These are phyloP conservation scores for Melanotaenia parkinsoni DNA, from an alignment of 2,797 vertebrate species.

Conservation along the genomic window DNA sequence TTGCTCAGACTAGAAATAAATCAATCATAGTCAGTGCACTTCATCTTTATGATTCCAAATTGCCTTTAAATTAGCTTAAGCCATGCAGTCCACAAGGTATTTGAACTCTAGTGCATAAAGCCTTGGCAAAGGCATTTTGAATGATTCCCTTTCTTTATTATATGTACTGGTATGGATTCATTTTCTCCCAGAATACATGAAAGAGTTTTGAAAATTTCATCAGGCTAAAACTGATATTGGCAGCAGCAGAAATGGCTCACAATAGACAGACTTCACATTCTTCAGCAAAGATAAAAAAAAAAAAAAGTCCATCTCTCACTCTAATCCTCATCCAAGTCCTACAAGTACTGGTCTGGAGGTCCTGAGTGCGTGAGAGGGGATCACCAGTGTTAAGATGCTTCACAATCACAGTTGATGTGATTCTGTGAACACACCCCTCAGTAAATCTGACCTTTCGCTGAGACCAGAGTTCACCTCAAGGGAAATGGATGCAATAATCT, in stretches of 20 bases:
- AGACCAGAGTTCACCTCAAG: not conserved
- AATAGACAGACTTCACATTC: constrained; percentile 68
- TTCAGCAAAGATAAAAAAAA: constrained; percentile 37
- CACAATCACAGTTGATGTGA: not conserved
- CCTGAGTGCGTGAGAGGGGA: constrained; percentile 14
- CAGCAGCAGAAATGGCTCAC: constrained; percentile 68
- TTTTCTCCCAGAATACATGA: constrained; percentile 39
- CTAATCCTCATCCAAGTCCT: constrained; percentile 21
- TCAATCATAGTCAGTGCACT: constrained; percentile 73
- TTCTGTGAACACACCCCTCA: constrained; percentile 20
- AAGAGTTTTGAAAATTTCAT: constrained; percentile 59
- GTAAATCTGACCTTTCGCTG: constrained; percentile 20
- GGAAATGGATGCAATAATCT: too few species aligned
- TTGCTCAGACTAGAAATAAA: constrained; percentile 59
- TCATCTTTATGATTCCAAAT: constrained; percentile 65
- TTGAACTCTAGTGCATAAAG: constrained; percentile 68
- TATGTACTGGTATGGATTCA: constrained; percentile 30
- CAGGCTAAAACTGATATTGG: constrained; percentile 58
- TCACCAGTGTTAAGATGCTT: constrained; percentile 5
- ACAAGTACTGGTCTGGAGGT: not conserved
- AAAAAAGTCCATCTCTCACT: constrained; percentile 33
- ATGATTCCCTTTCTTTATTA: constrained; percentile 45
- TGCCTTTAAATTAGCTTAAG: constrained; percentile 49
- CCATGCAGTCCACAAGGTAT: constrained; percentile 59
- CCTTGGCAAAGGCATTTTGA: constrained; percentile 60